These are phyloP conservation scores for Alosa sapidissima DNA, from an alignment of 2,797 vertebrate genomes.

Conservation along the genomic window DNA sequence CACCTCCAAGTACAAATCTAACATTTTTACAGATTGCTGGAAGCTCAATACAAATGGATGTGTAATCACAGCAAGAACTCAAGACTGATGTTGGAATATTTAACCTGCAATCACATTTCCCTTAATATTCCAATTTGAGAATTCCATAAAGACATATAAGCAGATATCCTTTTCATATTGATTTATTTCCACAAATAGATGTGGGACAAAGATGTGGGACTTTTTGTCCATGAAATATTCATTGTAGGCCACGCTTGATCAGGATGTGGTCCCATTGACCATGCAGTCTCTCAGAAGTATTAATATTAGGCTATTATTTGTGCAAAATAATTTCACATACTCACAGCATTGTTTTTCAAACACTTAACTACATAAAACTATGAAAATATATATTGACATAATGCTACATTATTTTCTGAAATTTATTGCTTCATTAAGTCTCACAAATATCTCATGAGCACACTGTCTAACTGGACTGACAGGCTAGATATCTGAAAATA, in stretches of 20 bases:
- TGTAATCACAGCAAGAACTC: not conserved
- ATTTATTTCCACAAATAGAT: not conserved
- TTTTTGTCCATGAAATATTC: not conserved
- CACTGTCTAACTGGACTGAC: not conserved
- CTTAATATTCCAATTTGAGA: not conserved
- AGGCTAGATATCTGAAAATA: not conserved
- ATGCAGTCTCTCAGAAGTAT: not conserved
- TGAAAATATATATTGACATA: not conserved
- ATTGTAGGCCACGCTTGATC: not conserved
- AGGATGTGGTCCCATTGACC: not conserved
- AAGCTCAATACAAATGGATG: not conserved
- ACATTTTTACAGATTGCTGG: not conserved
- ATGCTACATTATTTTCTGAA: too few species aligned
- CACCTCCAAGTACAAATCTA: too few species aligned
- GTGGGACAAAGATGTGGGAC: not conserved
- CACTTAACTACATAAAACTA: not conserved
- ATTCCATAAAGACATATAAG: not conserved
- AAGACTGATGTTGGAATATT: too few species aligned
- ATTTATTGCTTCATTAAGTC: not conserved
- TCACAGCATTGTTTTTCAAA: not conserved
- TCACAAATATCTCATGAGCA: not conserved
- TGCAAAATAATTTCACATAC: not conserved
- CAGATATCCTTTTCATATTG: not conserved
- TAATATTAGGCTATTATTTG: not conserved
- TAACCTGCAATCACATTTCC: not conserved